These are phyloP conservation scores for Incurvaria masculella DNA, from an alignment of 2,888 invertebrate species.

Conservation along the genomic window DNA sequence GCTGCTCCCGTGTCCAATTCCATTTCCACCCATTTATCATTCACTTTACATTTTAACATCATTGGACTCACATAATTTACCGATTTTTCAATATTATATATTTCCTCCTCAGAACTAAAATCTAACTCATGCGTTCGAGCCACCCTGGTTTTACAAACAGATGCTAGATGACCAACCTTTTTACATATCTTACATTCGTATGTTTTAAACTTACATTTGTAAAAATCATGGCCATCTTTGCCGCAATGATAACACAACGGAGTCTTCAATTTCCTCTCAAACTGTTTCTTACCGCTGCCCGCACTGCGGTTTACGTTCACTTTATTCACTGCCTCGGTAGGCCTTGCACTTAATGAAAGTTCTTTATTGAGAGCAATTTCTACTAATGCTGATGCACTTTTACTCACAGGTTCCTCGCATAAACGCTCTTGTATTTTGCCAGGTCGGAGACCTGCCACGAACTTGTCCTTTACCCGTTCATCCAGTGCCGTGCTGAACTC, in stretches of 20 bases:
- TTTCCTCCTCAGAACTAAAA: background rate
- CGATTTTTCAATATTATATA: background rate
- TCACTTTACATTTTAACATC: background rate
- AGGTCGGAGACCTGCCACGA: background rate
- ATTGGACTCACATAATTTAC: background rate
- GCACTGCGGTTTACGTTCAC: too few species aligned
- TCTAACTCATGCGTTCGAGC: too few species aligned
- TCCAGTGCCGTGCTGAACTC: background rate
- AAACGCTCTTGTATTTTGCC: background rate
- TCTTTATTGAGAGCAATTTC: background rate
- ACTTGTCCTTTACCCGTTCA: background rate
- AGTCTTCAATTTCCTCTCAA: background rate
- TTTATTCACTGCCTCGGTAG: background rate
- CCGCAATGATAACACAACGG: background rate
- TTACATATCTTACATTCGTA: conserved; percentile 2
- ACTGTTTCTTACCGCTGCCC: too few species aligned
- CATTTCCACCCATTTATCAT: background rate
- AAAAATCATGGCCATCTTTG: background rate
- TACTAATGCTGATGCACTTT: background rate
- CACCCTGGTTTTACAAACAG: background rate
- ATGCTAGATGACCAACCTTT: background rate
- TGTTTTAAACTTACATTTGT: conserved; percentile 2
- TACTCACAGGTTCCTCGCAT: background rate
- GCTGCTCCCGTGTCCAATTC: conserved; percentile 1
- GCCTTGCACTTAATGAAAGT: background rate